phyloP scores from a whole-genome alignment of 2,797 vertebrate genomes.

The Rhabdomys pumilio region DNA sequence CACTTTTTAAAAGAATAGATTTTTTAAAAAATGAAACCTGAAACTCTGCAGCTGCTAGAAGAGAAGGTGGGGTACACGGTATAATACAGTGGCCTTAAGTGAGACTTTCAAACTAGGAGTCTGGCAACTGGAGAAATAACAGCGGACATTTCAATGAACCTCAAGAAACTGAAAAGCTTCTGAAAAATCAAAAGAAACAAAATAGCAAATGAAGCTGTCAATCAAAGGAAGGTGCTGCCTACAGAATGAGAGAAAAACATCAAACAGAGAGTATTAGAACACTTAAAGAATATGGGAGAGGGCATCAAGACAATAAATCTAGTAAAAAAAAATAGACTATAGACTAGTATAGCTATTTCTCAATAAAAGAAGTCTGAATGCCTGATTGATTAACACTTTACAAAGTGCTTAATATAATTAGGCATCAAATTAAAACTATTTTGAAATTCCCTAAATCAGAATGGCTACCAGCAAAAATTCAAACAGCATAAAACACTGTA shows the following conservation, averaged over 20 bases:
- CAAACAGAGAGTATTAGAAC: background rate
- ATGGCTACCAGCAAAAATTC: background rate
- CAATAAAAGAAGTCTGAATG: background rate
- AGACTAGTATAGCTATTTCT: background rate
- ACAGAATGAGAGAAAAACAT: background rate
- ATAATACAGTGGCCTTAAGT: background rate
- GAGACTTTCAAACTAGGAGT: background rate
- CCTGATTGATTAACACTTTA: background rate
- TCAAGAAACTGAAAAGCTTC: background rate
- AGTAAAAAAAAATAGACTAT: background rate
- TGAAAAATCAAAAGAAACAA: background rate
- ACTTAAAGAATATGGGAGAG: background rate
- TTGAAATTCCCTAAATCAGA: background rate
- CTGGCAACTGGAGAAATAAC: background rate
- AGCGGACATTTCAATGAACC: background rate
- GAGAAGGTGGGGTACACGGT: background rate
- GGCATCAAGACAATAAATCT: background rate
- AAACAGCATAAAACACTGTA: background rate
- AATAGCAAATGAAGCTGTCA: background rate
- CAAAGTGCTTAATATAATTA: background rate
- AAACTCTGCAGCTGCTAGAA: background rate
- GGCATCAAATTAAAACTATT: background rate
- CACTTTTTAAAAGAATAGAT: background rate
- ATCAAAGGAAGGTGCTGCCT: background rate
- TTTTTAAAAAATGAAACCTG: background rate